Conservation (phyloP, 2,113 vertebrate genomes). For the Paramormyrops kingsleyae region DNA sequence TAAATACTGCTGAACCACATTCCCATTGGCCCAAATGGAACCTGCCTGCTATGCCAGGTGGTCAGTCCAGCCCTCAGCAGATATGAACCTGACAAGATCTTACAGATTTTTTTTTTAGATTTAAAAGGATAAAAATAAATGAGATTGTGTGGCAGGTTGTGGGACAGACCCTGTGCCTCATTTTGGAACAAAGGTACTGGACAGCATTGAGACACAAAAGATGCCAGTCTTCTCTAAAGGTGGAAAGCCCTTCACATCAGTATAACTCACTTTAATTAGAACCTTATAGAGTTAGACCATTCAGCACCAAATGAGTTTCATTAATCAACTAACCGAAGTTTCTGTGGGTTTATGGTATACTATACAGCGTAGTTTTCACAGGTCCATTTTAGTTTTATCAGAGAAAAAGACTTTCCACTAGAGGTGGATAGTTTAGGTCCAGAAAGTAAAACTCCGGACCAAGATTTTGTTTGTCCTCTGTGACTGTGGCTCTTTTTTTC, state of each 20-base stretch:
- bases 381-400: neutral
- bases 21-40: neutral
- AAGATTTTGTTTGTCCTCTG: neutral
- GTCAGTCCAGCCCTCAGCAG: neutral
- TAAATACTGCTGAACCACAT: neutral
- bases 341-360: neutral
- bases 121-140: neutral
- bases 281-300: neutral
- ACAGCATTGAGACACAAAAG: neutral
- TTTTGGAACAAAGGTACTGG: neutral
- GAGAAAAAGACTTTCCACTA: neutral
- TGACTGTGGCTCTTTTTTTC: neutral
- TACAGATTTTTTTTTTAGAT: neutral
- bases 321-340: neutral
- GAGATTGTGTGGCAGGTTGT: neutral
- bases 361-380: neutral
- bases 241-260: neutral
- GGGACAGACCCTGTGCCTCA: neutral
- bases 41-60: neutral
- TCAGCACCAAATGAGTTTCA: neutral
- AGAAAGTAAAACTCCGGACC: neutral
- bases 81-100: neutral
- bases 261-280: neutral
- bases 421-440: neutral
- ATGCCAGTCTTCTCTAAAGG: neutral